Conservation (phyloP, 2,113 vertebrate genomes). For the Erythrolamprus reginae region DNA sequence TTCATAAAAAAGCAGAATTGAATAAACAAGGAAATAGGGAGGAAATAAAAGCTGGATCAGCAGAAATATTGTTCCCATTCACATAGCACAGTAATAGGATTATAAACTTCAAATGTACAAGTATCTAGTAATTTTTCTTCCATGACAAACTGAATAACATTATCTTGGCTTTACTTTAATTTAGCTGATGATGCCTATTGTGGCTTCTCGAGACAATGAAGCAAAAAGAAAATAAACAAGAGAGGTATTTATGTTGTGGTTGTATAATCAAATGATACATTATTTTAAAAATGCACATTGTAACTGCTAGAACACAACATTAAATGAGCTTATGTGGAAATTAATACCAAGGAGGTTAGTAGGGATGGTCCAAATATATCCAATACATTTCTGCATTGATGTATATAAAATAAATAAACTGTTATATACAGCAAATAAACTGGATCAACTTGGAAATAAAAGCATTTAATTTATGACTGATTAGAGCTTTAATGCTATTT, state of each 20-base stretch:
- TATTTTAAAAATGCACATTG: neutral
- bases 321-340: neutral
- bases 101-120: slow-evolving; percentile 4
- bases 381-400: neutral
- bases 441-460: neutral
- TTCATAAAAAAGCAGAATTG: slow-evolving; percentile 23
- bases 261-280: neutral
- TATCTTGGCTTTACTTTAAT: neutral
- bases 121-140: slow-evolving; percentile 21
- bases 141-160: slow-evolving; percentile 18
- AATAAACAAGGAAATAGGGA: slow-evolving; percentile 7
- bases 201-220: neutral
- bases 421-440: neutral
- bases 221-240: neutral
- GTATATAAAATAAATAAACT: neutral
- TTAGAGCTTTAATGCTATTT: neutral
- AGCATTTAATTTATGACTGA: neutral
- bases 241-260: neutral
- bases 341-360: neutral
- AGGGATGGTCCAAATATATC: neutral
- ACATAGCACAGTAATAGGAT: neutral
- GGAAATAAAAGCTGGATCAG: slow-evolving; percentile 7
- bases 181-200: neutral
- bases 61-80: neutral
- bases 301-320: neutral